Base-by-base conservation (phyloP, 2,113 vertebrate genomes). In the Nothobranchius furzeri region DNA sequence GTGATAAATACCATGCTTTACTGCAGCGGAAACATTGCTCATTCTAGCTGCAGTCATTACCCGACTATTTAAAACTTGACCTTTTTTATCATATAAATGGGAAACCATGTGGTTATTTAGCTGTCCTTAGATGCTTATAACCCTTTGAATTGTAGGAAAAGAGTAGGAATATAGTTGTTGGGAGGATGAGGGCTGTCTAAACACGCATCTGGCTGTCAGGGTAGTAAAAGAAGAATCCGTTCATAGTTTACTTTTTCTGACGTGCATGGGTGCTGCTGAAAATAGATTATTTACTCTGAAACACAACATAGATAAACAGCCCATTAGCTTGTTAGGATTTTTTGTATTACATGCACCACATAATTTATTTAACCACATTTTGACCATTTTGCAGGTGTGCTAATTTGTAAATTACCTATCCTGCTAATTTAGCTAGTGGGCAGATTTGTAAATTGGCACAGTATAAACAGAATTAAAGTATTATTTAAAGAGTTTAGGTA, bases 191-290 rank as follows among this genome's bases (percentile, higher is more conserved):
- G 64, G 75, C 68, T 78, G 69, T 76, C 50, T 65, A 67, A 75
- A 75, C 80, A 71, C 43, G 55, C 57, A 71, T 72, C 25, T 54
- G 50, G 36, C 46, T 56, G 43, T 83, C 56, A 57, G n/a, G 43
- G 55, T 56, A 37, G 43, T 46, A 51, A 70, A 48, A 3, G 12
- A 50, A 40, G 45, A 71, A 56, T 70, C 46, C 53, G 73, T 65
- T 83, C 70, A 78, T 80, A 71, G 80, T 81, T 69, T 62, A 61
- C 58, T 51, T 65, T 56, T 20, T 76, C 43, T 73, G 75, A 68
- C 75, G 73, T 9, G 50, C 20, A 30, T 63, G 66, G 63, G 72
- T 76, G 68, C 17, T 36, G 17, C 68, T 61, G 43, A 14, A 46
- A 42, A 11, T 24, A 14, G 1, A 15, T 17, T 64, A 15, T 36